Conservation (phyloP, 2,113 vertebrate genomes). For the Polypterus bichir region DNA sequence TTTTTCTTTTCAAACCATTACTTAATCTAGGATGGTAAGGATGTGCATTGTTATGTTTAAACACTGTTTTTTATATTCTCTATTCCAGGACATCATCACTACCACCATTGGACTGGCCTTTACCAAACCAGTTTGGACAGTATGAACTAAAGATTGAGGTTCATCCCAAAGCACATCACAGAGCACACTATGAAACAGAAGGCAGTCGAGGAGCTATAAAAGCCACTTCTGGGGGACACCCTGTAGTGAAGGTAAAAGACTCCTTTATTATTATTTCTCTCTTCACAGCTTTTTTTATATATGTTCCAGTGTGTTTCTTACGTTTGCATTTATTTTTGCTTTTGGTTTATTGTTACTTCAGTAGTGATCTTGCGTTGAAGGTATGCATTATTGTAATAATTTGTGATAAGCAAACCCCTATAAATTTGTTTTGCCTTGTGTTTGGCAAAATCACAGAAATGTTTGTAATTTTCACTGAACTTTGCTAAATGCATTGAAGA, state of each 20-base stretch:
- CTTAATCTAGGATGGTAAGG: too few species aligned
- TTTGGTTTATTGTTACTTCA: neutral
- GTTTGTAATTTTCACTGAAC: too few species aligned
- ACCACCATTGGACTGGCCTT: conserved; percentile 90
- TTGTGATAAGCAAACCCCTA: too few species aligned
- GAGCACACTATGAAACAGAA: conserved; percentile 97
- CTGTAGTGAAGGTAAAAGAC: conserved; percentile 83
- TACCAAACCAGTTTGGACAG: conserved; percentile 84
- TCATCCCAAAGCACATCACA: conserved; percentile 94
- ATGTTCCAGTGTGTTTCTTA: too few species aligned
- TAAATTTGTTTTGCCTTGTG: too few species aligned
- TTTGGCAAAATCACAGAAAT: too few species aligned
- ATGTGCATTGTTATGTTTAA: too few species aligned
- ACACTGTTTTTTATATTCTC: conserved; percentile 21
- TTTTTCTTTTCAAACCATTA: too few species aligned
- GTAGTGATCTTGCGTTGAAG: too few species aligned
- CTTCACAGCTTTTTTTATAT: too few species aligned
- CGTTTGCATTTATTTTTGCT: neutral
- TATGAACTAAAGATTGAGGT: conserved; percentile 93
- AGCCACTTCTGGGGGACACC: conserved; percentile 84
- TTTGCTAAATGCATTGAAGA: too few species aligned
- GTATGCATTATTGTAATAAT: too few species aligned
- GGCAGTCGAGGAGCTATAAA: conserved; percentile 94
- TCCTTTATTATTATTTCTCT: neutral
- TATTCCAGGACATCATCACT: conserved; percentile 82